Percentiles rank a stretch among this genome's conserved stretches.
phyloP scores from a whole-genome alignment of 2,888 invertebrate genomes.

The Ormyrus pomaceus region DNA sequence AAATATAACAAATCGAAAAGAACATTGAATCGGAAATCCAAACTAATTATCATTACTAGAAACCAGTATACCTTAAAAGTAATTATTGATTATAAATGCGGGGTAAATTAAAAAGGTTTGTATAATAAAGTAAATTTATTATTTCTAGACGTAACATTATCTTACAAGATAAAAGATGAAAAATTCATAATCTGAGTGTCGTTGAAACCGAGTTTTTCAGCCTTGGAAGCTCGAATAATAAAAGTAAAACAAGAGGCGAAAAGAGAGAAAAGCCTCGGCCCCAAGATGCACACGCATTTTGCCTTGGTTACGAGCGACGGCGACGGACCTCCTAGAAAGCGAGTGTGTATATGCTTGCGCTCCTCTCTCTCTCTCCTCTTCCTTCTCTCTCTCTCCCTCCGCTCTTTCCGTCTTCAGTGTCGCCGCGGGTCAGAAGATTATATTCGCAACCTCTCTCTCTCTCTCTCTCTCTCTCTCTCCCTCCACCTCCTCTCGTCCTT shows the following conservation, averaged over 20 bases:
- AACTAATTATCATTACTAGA: too few relatives aligned
- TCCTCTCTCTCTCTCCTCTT: constrained; percentile 12
- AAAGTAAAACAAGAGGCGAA: background rate
- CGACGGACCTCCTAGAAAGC: constrained; percentile 55
- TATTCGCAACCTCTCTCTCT: too few relatives aligned
- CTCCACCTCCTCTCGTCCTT: background rate
- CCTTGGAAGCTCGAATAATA: background rate
- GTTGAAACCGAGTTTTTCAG: constrained; percentile 1
- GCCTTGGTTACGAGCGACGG: constrained; percentile 23
- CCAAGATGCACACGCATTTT: constrained; percentile 22
- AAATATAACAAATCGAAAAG: too few relatives aligned
- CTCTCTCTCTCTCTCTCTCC: constrained; percentile 5
- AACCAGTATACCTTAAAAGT: too few relatives aligned
- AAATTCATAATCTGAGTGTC: background rate
- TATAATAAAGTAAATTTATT: too few relatives aligned
- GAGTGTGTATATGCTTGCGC: constrained; percentile 38
- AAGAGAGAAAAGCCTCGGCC: constrained; percentile 1
- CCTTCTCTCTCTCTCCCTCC: constrained; percentile 10
- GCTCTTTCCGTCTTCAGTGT: background rate
- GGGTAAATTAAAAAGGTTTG: too few relatives aligned
- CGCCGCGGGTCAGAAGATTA: too few relatives aligned
- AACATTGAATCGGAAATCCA: too few relatives aligned
- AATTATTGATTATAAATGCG: too few relatives aligned
- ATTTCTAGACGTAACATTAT: too few relatives aligned
- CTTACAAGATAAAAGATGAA: background rate